Conservation (phyloP, 2,797 vertebrate species). For the Cuniculus paca region DNA sequence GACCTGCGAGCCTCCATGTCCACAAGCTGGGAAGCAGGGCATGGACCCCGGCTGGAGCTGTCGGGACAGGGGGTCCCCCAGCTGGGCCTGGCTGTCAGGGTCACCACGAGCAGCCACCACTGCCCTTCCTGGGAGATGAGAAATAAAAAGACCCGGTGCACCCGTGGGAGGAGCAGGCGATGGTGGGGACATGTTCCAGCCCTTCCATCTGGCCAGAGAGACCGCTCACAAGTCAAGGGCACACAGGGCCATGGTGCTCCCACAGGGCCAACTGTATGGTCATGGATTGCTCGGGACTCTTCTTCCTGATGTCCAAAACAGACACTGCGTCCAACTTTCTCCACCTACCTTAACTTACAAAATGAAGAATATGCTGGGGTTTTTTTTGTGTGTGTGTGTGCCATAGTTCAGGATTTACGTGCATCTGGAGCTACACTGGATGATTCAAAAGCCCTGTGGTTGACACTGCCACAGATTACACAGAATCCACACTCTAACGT, state of each 20-base stretch:
- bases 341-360: background rate
- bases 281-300: background rate
- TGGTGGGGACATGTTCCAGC: fast-evolving
- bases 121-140: background rate
- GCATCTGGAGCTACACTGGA: background rate
- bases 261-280: background rate
- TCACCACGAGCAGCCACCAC: background rate
- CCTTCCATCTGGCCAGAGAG: background rate
- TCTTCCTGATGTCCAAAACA: background rate
- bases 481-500: background rate
- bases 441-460: conserved; percentile 15
- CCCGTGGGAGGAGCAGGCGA: background rate
- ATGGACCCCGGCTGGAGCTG: background rate
- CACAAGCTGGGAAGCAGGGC: background rate
- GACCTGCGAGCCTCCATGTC: conserved; percentile 57
- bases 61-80: fast-evolving
- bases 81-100: background rate
- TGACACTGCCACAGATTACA: conserved; percentile 56
- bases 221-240: too few species aligned
- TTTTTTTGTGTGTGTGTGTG: background rate
- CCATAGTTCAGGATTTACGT: background rate
- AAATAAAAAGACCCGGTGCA: background rate
- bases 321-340: background rate
- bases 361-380: background rate
- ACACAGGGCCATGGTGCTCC: background rate